These are phyloP conservation scores for Patiria miniata DNA, from an alignment of 35 echinoderm and acorn worm species.

Conservation along the genomic window DNA sequence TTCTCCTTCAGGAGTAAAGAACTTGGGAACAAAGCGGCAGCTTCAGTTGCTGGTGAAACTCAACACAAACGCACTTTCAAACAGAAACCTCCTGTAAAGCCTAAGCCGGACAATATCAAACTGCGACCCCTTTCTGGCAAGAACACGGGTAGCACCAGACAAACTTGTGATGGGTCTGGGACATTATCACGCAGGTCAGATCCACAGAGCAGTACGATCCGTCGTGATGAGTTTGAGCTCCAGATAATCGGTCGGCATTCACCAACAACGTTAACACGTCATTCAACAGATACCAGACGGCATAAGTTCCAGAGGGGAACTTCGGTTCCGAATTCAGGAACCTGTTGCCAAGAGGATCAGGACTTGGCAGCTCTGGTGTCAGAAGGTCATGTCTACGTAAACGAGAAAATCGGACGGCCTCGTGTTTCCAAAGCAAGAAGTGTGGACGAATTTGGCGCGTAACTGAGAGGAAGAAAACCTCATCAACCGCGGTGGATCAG, in stretches of 20 bases:
- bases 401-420: conserved; percentile 34
- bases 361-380: not conserved
- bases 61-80: not conserved
- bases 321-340: conserved; percentile 2
- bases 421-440: conserved; percentile 36
- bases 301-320: conserved; percentile 7
- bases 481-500: too few species aligned
- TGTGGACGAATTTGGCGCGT: conserved; percentile 32
- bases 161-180: not conserved
- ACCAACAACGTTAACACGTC: not conserved
- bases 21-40: not conserved
- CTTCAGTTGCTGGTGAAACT: not conserved
- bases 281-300: not conserved
- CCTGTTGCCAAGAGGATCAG: not conserved
- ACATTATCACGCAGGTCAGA: not conserved
- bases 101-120: conserved; percentile 11
- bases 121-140: not conserved
- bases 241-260: conserved; percentile 3
- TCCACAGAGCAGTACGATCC: not conserved
- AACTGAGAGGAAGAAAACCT: not conserved
- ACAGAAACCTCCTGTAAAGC: conserved; percentile 32
- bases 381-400: conserved; percentile 27
- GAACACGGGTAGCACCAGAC: not conserved
- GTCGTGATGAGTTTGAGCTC: not conserved
- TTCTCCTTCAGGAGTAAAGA: conserved; percentile 5